Percentiles rank a stretch among this genome's conserved stretches.
Evolutionary conservation across 2,888 invertebrate genomes (phyloP).

Genomic region (Mystacides longicornis): DNA sequence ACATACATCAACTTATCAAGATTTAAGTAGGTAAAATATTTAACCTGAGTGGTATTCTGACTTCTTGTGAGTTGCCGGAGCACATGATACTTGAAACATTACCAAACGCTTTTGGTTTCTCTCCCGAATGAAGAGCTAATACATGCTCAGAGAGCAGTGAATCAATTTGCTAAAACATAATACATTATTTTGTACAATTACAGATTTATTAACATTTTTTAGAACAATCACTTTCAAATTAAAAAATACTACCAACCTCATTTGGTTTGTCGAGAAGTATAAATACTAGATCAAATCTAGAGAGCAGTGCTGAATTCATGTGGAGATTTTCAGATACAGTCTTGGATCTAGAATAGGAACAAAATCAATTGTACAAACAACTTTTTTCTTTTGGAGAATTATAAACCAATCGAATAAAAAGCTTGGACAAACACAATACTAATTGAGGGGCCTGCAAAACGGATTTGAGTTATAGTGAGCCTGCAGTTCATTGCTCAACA

Average conservation of each 20-base stretch:
- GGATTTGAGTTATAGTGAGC: too few relatives aligned
- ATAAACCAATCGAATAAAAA: too few relatives aligned
- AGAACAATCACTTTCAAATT: background rate
- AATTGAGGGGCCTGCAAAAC: too few relatives aligned
- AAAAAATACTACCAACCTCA: slow-evolving; percentile 45
- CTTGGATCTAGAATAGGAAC: slow-evolving; percentile 51
- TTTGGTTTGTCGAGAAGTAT: slow-evolving; percentile 82
- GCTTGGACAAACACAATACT: too few relatives aligned
- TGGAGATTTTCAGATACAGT: slow-evolving; percentile 85
- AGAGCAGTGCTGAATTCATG: slow-evolving; percentile 76
- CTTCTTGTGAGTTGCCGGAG: background rate
- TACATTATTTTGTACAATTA: slow-evolving; percentile 17
- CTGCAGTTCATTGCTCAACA: too few relatives aligned
- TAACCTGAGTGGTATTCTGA: slow-evolving; percentile 25
- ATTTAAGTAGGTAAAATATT: too few relatives aligned
- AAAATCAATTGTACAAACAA: too few relatives aligned
- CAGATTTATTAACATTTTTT: background rate
- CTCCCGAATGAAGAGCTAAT: slow-evolving; percentile 63
- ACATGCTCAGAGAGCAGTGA: slow-evolving; percentile 75
- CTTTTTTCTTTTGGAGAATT: too few relatives aligned
- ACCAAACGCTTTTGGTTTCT: slow-evolving; percentile 27
- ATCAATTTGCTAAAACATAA: slow-evolving; percentile 56
- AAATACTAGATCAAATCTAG: slow-evolving; percentile 89
- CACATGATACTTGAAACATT: slow-evolving; percentile 32
- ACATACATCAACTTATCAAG: too few relatives aligned